A percentile compares a stretch with the other conserved stretches of the same genome.
These are phyloP conservation scores for Chiloscyllium plagiosum DNA, from an alignment of 2,113 vertebrate genomes.

Conservation along the genomic window DNA sequence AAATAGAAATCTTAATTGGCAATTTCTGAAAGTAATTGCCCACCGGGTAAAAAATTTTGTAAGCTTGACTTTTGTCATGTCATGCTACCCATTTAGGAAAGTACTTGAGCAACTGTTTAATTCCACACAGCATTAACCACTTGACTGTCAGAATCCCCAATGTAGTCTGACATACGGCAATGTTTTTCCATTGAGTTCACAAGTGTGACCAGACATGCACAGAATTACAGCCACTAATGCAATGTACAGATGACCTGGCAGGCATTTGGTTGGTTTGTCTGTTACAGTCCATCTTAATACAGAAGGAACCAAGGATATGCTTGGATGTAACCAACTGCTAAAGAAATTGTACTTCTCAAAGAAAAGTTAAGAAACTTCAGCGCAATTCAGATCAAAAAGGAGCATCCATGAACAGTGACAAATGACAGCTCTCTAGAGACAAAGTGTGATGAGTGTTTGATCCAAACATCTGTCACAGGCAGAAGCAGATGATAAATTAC, in stretches of 20 bases:
- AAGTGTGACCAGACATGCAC: not conserved
- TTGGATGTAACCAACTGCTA: not conserved
- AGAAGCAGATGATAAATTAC: constrained; percentile 8
- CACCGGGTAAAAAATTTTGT: not conserved
- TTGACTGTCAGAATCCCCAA: not conserved
- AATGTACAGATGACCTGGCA: not conserved
- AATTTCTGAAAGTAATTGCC: constrained; percentile 15
- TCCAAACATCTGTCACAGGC: not conserved
- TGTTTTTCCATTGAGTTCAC: not conserved
- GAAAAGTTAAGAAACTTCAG: not conserved
- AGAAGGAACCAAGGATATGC: not conserved
- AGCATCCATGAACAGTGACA: not conserved
- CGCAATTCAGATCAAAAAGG: not conserved
- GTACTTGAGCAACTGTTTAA: not conserved
- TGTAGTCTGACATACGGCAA: not conserved
- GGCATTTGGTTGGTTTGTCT: not conserved
- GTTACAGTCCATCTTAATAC: not conserved
- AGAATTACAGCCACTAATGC: not conserved
- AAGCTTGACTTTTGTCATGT: not conserved
- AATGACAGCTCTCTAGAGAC: not conserved
- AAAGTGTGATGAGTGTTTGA: not conserved
- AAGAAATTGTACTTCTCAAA: not conserved
- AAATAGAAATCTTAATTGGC: not conserved
- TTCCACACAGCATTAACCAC: not conserved
- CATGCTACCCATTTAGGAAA: not conserved